Evolutionary conservation across 2,888 invertebrate genomes (phyloP).

Genomic region (Muschampia staudingeri): DNA sequence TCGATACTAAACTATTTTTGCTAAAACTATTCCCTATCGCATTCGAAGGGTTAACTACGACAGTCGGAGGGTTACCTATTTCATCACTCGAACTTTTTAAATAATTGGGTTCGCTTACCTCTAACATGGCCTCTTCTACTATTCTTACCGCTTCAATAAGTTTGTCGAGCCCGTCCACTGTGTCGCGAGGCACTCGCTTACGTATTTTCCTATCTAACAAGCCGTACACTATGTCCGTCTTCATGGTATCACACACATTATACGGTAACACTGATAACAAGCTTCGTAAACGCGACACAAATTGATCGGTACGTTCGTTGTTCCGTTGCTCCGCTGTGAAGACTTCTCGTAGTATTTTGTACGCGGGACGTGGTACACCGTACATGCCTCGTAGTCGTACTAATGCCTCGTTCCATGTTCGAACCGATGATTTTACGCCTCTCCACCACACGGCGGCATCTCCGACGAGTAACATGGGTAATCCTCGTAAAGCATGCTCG

Average conservation of each 20-base stretch:
- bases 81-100: background rate
- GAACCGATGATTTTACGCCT: constrained; percentile 32
- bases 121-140: constrained; percentile 19
- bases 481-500: constrained; percentile 54
- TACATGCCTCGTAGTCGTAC: constrained; percentile 16
- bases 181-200: constrained; percentile 36
- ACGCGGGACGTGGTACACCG: constrained; percentile 22
- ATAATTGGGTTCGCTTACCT: constrained; percentile 21
- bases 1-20: background rate
- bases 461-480: constrained; percentile 55
- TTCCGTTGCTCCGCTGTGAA: constrained; percentile 1
- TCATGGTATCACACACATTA: background rate
- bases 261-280: constrained; percentile 26
- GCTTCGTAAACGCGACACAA: constrained; percentile 2
- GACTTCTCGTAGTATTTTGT: constrained; percentile 20
- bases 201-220: constrained; percentile 27
- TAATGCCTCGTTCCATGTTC: constrained; percentile 22
- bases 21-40: background rate
- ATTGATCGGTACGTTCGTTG: constrained; percentile 23
- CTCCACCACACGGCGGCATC: constrained; percentile 57
- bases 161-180: constrained; percentile 21
- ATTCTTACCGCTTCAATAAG: constrained; percentile 21
- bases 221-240: constrained; percentile 18
- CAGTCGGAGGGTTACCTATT: background rate
- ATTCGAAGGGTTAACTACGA: constrained; percentile 9